A percentile compares a stretch with the other conserved stretches of the same genome.
Evolutionary conservation across 2,797 vertebrate species (phyloP).

Genomic region (Amniataba percoides): DNA sequence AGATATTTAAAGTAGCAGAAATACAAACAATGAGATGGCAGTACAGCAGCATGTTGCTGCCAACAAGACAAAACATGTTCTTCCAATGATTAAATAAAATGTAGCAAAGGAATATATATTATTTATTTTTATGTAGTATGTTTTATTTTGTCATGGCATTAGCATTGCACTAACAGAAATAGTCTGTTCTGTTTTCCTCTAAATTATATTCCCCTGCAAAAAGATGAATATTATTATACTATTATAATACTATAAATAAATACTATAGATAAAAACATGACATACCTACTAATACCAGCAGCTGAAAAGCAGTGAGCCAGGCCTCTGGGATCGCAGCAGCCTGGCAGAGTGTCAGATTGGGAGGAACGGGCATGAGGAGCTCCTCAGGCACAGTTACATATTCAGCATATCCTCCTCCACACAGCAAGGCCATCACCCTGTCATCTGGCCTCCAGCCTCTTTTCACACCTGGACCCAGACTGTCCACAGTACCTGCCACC

Average conservation of each 20-base stretch:
- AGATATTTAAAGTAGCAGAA: not conserved
- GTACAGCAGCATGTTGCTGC: not conserved
- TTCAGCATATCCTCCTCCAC: constrained; percentile 89
- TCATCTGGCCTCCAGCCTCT: constrained; percentile 81
- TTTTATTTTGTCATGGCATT: not conserved
- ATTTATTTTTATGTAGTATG: no score
- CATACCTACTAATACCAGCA: constrained; percentile 88
- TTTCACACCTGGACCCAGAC: constrained; percentile 80
- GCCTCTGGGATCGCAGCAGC: constrained; percentile 90
- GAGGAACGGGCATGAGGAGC: constrained; percentile 86
- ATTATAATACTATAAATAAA: no score
- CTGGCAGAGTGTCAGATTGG: constrained; percentile 81
- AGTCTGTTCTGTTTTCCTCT: not conserved
- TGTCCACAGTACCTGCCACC: constrained; percentile 84
- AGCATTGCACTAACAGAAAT: not conserved
- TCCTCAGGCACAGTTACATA: constrained; percentile 86
- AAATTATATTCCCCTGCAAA: not conserved
- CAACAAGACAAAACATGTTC: no score
- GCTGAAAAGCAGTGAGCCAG: constrained; percentile 92
- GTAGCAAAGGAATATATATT: no score
- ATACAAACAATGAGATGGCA: not conserved
- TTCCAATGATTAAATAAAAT: no score
- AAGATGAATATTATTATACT: not conserved
- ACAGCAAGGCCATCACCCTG: constrained; percentile 88
- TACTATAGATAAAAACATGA: not conserved